Base-by-base conservation (phyloP, 1,140 invertebrate species). In the Melipona quadrifasciata region DNA sequence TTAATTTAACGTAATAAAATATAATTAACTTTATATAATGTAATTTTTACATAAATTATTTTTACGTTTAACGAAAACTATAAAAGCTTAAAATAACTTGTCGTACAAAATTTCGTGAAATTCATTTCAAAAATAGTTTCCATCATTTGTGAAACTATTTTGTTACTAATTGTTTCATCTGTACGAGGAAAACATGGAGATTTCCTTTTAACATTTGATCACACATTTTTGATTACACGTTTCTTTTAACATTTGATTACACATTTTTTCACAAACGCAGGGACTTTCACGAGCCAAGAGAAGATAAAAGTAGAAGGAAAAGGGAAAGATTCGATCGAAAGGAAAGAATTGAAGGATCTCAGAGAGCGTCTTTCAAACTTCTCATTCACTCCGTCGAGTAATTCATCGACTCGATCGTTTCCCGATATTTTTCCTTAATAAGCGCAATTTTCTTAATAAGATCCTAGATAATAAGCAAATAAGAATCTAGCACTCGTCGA, bases 341-440 rank as follows among this genome's bases (percentile, higher is more conserved):
- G 73, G 21, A 31, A 75, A 75, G 55, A 75, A 75, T 39, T 10
- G 53, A 58, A 58, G 21, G 31, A n/a, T 75, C 21, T 24, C 12
- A 1, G 61, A 77, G 39, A 31, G 24, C 58, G 27, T 19, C n/a
- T 77, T 64, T 64, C 64, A 47, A 64, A 64, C 58, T 64, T 51
- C n/a, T 77, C 21, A 14, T 39, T 21, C 8, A 17, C 27, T 65
- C 75, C 11, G 57, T 47, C 39, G 58, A 47, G 34, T 34, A 70
- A 57, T 70, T 76, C 31, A 34, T n/a, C n/a, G 81, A 70, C 17
- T 82, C 72, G 80, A 86, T 86, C 55, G 74, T 77, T 86, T 78
- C 75, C 53, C 73, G 67, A 86, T 86, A 86, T 77, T 82, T 51
- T 34, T 19, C 31, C 53, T 53, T 24, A 77, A 77, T 78, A 67